Evolutionary conservation across 2,888 invertebrate genomes (phyloP).

Genomic region (Gasteruption jaculator): DNA sequence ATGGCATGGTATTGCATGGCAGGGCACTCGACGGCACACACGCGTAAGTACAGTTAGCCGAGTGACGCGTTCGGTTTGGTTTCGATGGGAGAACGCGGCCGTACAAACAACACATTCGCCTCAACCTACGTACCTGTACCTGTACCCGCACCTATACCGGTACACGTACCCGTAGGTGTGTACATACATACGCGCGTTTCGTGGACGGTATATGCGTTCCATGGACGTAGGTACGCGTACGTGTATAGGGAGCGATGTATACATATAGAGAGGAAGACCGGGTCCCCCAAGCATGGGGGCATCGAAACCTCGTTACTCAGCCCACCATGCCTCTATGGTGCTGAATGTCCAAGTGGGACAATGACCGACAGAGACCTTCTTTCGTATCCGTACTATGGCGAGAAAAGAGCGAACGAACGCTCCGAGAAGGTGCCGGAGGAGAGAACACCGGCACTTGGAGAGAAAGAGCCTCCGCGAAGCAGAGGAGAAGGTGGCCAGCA

Average conservation of each 20-base stretch:
- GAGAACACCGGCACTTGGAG: slow-evolving; percentile 7
- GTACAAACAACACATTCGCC: slow-evolving; percentile 19
- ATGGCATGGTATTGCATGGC: too few relatives aligned
- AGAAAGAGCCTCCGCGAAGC: slow-evolving; percentile 1
- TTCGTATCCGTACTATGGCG: slow-evolving; percentile 41
- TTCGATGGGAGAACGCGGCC: slow-evolving; percentile 37
- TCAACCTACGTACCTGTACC: slow-evolving; percentile 14
- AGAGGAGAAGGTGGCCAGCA: neutral
- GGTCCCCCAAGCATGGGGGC: slow-evolving; percentile 39
- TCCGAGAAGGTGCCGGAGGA: slow-evolving; percentile 12
- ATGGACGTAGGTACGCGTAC: slow-evolving; percentile 14
- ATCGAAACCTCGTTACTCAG: slow-evolving; percentile 39
- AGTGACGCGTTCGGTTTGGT: slow-evolving; percentile 41
- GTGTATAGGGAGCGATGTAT: too few relatives aligned
- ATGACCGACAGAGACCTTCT: slow-evolving; percentile 52
- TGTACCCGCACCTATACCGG: too few relatives aligned
- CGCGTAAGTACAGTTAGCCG: slow-evolving; percentile 47
- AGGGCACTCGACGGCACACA: too few relatives aligned
- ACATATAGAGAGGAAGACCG: slow-evolving; percentile 36
- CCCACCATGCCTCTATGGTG: slow-evolving; percentile 37
- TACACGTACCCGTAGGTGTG: slow-evolving; percentile 2
- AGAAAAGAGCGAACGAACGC: slow-evolving; percentile 20
- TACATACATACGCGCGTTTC: neutral
- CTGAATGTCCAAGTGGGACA: slow-evolving; percentile 47
- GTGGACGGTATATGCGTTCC: slow-evolving; percentile 1